A percentile compares a stretch with the other conserved stretches of the same genome.
phyloP scores from a whole-genome alignment of 2,888 invertebrate species.

The Melanchra persicariae region DNA sequence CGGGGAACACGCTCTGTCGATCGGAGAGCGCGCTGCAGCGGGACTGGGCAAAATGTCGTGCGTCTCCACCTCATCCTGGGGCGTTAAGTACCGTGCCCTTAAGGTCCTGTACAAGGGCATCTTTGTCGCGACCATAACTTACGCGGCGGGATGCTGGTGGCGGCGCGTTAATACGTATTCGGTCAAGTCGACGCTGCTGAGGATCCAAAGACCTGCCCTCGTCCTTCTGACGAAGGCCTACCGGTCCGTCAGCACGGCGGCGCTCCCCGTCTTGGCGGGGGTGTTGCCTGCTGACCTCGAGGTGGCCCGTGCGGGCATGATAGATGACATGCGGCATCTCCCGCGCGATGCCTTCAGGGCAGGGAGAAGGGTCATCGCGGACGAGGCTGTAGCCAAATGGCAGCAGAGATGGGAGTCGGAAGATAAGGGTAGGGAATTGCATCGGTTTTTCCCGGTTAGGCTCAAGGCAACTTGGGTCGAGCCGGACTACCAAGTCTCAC shows the following conservation, averaged over 20 bases:
- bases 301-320: background rate
- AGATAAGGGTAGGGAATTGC: background rate
- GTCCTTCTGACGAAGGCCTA: conserved; percentile 12
- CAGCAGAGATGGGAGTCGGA: background rate
- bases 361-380: background rate
- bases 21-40: too few species aligned
- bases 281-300: too few species aligned
- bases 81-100: conserved; percentile 17
- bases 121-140: accelerated
- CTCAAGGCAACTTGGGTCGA: background rate
- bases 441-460: background rate
- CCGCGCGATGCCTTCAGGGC: background rate
- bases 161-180: too few species aligned
- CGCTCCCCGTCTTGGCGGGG: too few species aligned
- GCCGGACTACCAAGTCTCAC: too few species aligned
- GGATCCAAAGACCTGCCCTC: conserved; percentile 20
- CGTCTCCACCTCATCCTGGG: too few species aligned
- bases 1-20: too few species aligned
- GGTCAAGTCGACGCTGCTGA: too few species aligned
- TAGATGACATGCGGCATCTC: background rate
- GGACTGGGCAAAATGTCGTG: too few species aligned
- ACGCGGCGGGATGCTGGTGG: conserved; percentile 11
- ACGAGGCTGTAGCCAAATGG: background rate
- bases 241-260: background rate
- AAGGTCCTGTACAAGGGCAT: conserved; percentile 30